These are phyloP conservation scores for Pseudomyrmex gracilis DNA, from an alignment of 1,140 invertebrate species.

Conservation along the genomic window DNA sequence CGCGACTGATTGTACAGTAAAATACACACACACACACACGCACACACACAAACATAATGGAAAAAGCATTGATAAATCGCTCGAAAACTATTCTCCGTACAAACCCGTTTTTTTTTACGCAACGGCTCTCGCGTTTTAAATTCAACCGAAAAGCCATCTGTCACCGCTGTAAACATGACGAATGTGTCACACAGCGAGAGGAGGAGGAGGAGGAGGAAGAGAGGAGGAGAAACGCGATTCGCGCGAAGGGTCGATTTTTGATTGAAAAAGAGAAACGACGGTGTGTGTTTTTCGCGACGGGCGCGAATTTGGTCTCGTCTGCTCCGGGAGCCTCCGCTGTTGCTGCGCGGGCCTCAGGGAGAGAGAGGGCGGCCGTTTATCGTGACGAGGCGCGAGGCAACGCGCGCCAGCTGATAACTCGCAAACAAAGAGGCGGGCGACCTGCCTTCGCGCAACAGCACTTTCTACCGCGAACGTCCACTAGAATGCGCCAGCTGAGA, in stretches of 20 bases:
- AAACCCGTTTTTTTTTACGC: no score
- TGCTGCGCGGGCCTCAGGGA: background rate
- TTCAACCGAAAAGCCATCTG: conserved; percentile 51
- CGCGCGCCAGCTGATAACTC: conserved; percentile 56
- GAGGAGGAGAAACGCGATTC: background rate
- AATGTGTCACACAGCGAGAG: background rate
- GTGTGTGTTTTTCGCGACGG: no score
- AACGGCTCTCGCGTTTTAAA: background rate
- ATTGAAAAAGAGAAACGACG: background rate
- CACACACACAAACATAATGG: no score
- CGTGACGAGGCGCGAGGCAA: conserved; percentile 32
- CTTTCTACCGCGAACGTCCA: conserved; percentile 50
- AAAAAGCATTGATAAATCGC: no score
- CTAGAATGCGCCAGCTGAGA: conserved; percentile 62
- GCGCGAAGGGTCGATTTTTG: no score
- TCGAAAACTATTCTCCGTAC: no score
- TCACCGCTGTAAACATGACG: conserved; percentile 13
- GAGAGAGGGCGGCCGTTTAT: conserved; percentile 5
- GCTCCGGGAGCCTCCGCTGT: background rate
- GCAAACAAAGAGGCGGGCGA: conserved; percentile 54
- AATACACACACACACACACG: no score
- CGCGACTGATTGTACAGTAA: no score
- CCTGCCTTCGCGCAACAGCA: conserved; percentile 54
- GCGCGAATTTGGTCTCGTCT: background rate
- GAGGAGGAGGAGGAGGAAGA: no score